These are phyloP conservation scores for Vanacampus margaritifer DNA, from an alignment of 2,113 vertebrate genomes.

Conservation along the genomic window DNA sequence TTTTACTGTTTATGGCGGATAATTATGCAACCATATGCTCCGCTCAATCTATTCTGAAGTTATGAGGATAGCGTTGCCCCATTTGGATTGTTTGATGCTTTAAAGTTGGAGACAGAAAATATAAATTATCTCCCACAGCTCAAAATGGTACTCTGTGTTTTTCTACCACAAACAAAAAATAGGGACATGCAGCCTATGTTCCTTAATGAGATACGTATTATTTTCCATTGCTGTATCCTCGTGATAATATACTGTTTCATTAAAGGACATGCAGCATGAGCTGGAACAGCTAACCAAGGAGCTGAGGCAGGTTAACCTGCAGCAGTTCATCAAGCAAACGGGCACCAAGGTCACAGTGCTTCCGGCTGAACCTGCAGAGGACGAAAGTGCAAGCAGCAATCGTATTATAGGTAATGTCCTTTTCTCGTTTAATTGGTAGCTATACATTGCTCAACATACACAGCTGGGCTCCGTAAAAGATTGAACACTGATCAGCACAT, in stretches of 20 bases:
- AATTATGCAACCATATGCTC: too few relatives aligned
- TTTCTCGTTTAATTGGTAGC: background rate
- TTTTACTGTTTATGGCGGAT: too few relatives aligned
- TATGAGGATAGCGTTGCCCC: too few relatives aligned
- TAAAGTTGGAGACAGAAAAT: too few relatives aligned
- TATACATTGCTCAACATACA: background rate
- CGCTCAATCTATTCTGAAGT: too few relatives aligned
- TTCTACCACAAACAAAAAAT: too few relatives aligned
- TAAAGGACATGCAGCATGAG: constrained; percentile 91
- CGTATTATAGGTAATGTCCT: constrained; percentile 70
- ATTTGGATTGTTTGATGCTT: too few relatives aligned
- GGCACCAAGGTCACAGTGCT: constrained; percentile 95
- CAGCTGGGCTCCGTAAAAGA: background rate
- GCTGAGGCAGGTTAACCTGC: constrained; percentile 94
- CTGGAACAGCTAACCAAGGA: constrained; percentile 96
- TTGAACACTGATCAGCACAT: background rate
- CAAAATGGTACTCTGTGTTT: too few relatives aligned
- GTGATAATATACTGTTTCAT: constrained; percentile 5
- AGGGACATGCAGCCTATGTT: too few relatives aligned
- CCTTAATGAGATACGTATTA: too few relatives aligned
- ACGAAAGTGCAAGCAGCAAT: constrained; percentile 71
- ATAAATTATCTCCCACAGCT: too few relatives aligned
- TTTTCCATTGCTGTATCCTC: too few relatives aligned
- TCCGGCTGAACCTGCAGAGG: constrained; percentile 84
- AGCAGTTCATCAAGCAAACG: constrained; percentile 97